Base-by-base conservation (phyloP, 2,888 invertebrate species). In the Beris morrisii region DNA sequence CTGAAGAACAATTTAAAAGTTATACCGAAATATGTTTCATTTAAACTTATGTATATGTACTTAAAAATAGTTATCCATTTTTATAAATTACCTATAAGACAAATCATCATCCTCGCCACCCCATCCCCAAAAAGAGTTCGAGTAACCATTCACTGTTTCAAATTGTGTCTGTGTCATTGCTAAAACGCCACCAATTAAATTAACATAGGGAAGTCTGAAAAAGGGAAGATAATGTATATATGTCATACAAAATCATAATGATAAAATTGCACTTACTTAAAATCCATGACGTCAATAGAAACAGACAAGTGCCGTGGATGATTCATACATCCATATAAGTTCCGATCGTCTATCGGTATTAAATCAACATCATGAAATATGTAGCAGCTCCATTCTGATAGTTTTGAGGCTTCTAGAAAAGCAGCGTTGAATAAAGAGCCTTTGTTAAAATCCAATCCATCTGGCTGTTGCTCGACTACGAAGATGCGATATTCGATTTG, bases 21-120 rank as follows among this genome's bases (percentile, higher is more conserved):
- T 22, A 22, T 22, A 22, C 22, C 22, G 22, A 22, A 22, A 22
- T 22, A 22, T 22, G 22, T 22, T 22, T 22, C 22, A 22, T 22
- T 22, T 22, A 22, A 22, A 2, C 22, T 22, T 22, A 22, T n/a
- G n/a, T n/a, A n/a, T 22, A 22, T 22, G 22, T 22, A 22, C 22
- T 22, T 22, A 22, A 22, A 22, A 22, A 22, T 22, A 22, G 22
- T 22, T 22, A 22, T 22, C 22, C 22, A 22, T 22, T 22, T 22
- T 22, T 22, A 22, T 22, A 22, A 22, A 2, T 22, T 78, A 84
- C 90, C 89, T 85, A 79, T 91, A 91, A 46, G 90, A 90, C 92
- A 97, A 93, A 76, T 97, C 97, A 77, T 97, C 97, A 79, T 98
- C 97, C 79, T 98, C 97, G 1, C 94, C 97, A 9, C 97, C 98